Evolutionary conservation across 1,140 invertebrate species (phyloP), one percentile per base, ranked within the genome.

Genomic region (Cotesia vestalis): DNA sequence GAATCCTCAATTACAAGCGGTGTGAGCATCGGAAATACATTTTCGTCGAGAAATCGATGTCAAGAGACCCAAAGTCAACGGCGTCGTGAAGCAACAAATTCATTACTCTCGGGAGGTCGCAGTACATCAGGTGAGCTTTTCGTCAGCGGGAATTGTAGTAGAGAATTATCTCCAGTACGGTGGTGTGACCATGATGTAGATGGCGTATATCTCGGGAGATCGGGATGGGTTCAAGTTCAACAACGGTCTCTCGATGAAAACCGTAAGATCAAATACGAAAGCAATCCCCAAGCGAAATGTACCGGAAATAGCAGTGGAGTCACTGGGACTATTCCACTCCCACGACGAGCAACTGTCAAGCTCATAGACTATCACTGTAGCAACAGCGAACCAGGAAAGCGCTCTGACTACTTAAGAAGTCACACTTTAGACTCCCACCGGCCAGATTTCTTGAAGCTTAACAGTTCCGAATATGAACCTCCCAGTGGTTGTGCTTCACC

Each of bases 131-230:
- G 84, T 4, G 86, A 88, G 46, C 77, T 88, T 17, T 88, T 88
- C 71, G 75, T 81, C 64, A 84, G 78, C 71, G 83, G 78, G 27
- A 81, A 80, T 52, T 86, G 84, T 72, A 87, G 86, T 72, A 80
- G 89, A 6, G 90, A 90, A 75, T 78, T 90, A 34, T 90, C 90
- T 0, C 90, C 90, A 4, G 89, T 90, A 2, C 83, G 89, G 71
- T 90, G 90, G 90, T 89, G 88, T 78, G 89, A 90, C 72, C 79
- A 86, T 3, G 89, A 90, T 76, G 89, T 90, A 0, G 89, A 90
- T 74, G 89, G 89, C 3, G 89, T 90, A 4, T 90, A 89, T 73
- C 74, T 90, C 4, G 88, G 88, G 1, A 81, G 88, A 67, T 90
- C 89, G 0, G 89, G 89, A 3, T 89, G 89, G 89, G 89, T 90